phyloP scores from a whole-genome alignment of 2,113 vertebrate species.

The Numida meleagris region DNA sequence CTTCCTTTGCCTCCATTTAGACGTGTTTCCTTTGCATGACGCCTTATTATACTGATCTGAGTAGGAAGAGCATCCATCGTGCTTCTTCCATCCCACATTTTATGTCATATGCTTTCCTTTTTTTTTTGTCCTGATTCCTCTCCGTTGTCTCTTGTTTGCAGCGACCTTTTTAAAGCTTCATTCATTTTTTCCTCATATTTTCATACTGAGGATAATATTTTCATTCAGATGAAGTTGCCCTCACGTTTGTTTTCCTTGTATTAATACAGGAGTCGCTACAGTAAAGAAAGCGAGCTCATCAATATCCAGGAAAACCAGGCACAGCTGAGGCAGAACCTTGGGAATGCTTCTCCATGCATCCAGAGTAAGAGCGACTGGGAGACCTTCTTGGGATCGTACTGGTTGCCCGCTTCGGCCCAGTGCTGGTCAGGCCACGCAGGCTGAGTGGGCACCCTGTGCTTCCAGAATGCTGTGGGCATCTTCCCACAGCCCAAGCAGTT shows the following conservation, averaged over 20 bases:
- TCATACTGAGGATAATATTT: not conserved
- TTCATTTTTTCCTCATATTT: not conserved
- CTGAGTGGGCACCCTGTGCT: not conserved
- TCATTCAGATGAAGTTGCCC: not conserved
- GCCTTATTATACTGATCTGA: slow-evolving; percentile 25
- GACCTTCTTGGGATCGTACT: not conserved
- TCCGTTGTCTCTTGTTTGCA: not conserved
- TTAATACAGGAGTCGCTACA: not conserved
- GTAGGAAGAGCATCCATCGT: not conserved
- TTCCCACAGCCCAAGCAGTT: not conserved
- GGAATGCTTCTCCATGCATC: not conserved
- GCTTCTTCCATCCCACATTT: not conserved
- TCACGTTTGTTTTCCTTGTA: not conserved
- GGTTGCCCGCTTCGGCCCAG: not conserved
- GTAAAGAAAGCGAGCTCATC: not conserved
- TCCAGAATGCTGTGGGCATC: not conserved
- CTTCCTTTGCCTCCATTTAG: not conserved
- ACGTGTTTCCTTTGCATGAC: not conserved
- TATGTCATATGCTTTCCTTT: not conserved
- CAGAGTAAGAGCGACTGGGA: not conserved
- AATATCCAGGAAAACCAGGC: not conserved
- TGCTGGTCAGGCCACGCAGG: not conserved
- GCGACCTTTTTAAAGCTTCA: not conserved
- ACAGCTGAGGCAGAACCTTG: not conserved
- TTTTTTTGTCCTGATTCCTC: not conserved